Evolutionary conservation across 1,140 invertebrate species (phyloP).

Genomic region (Chymomyza costata): DNA sequence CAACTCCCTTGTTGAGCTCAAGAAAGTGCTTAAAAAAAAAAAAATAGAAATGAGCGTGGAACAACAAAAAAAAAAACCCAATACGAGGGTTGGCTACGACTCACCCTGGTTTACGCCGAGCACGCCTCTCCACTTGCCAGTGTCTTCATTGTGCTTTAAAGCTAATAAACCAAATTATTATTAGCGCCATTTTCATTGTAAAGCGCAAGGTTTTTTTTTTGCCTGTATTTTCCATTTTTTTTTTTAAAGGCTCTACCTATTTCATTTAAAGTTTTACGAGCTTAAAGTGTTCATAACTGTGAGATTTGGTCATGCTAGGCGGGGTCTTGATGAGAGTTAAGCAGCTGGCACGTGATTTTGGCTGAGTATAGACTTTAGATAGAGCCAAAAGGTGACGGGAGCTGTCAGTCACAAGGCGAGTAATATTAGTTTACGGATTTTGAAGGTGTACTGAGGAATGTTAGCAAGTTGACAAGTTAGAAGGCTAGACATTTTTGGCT

Average conservation of each 20-base stretch:
- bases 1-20: slow-evolving; percentile 33
- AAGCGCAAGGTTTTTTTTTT: slow-evolving; percentile 14
- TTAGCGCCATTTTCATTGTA: slow-evolving; percentile 68
- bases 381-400: too few relatives aligned
- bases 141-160: slow-evolving; percentile 70
- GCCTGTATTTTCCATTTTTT: background rate
- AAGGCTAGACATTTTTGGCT: too few relatives aligned
- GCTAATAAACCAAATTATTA: slow-evolving; percentile 75
- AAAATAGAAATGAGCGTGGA: slow-evolving; percentile 51
- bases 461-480: too few relatives aligned
- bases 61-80: background rate
- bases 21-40: slow-evolving; percentile 42
- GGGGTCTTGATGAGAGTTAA: slow-evolving; percentile 9
- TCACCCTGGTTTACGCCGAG: slow-evolving; percentile 7
- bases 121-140: slow-evolving; percentile 48
- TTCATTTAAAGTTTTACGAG: slow-evolving; percentile 69
- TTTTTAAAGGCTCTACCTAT: slow-evolving; percentile 44
- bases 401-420: too few relatives aligned
- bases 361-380: slow-evolving; percentile 9
- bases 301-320: slow-evolving; percentile 1
- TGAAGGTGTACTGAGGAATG: too few relatives aligned
- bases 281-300: slow-evolving; percentile 38
- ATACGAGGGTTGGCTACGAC: slow-evolving; percentile 6
- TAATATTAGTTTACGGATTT: too few relatives aligned
- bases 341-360: background rate